Conservation (phyloP, 2,797 vertebrate species). For the Acanthopagrus latus region DNA sequence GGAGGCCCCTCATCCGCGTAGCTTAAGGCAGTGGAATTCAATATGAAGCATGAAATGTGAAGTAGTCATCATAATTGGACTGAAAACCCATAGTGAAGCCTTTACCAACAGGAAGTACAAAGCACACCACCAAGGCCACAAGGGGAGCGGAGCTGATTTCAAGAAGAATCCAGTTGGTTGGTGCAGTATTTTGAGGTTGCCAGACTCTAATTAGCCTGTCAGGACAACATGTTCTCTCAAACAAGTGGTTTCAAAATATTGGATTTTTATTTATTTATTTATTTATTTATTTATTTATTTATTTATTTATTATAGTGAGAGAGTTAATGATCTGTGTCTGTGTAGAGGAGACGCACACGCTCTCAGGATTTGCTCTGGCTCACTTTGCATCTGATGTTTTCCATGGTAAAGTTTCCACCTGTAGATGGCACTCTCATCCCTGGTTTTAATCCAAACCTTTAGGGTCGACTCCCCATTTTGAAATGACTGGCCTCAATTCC, state of each 20-base stretch:
- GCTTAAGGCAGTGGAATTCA: constrained; percentile 74
- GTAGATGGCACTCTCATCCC: constrained; percentile 82
- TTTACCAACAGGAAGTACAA: constrained; percentile 62
- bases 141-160: constrained; percentile 44
- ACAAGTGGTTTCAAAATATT: constrained; percentile 10
- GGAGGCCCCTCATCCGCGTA: constrained; percentile 55
- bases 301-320: constrained; percentile 38
- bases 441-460: constrained; percentile 72
- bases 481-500: constrained; percentile 63
- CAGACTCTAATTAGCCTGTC: constrained; percentile 42
- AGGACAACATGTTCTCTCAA: constrained; percentile 20
- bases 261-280: constrained; percentile 37
- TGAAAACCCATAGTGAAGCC: constrained; percentile 63
- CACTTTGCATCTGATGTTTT: constrained; percentile 34
- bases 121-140: constrained; percentile 35
- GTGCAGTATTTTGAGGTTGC: constrained; percentile 35
- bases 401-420: constrained; percentile 65
- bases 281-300: constrained; percentile 42
- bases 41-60: constrained; percentile 78
- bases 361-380: constrained; percentile 31
- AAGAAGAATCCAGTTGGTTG: constrained; percentile 38
- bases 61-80: constrained; percentile 77
- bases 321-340: constrained; percentile 36
- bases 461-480: constrained; percentile 69
- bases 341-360: constrained; percentile 11